These are phyloP conservation scores for Himalopsyche anomala DNA, from an alignment of 2,888 invertebrate species.

Conservation along the genomic window DNA sequence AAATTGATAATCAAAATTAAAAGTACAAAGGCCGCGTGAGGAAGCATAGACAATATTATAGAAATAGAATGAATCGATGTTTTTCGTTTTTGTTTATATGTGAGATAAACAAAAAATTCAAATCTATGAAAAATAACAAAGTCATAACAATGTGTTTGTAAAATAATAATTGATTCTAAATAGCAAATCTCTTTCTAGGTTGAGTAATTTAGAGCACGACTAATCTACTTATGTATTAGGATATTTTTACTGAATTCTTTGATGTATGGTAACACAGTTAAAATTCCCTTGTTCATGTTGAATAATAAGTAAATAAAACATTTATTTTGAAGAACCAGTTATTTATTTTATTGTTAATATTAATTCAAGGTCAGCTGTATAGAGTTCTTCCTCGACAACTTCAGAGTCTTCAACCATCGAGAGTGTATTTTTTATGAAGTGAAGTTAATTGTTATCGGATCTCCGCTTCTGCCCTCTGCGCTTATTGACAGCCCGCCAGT, in stretches of 20 bases:
- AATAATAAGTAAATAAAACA: conserved; percentile 34
- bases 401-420: conserved; percentile 43
- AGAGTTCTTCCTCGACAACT: conserved; percentile 38
- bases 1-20: too few relatives aligned
- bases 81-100: too few relatives aligned
- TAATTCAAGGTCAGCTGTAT: neutral
- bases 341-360: conserved; percentile 14
- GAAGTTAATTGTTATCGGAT: conserved; percentile 25
- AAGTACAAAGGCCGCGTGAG: too few relatives aligned
- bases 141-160: too few relatives aligned
- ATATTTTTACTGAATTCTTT: neutral
- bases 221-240: too few relatives aligned
- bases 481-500: conserved; percentile 6
- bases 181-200: too few relatives aligned
- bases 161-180: too few relatives aligned
- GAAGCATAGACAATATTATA: too few relatives aligned
- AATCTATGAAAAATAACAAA: too few relatives aligned
- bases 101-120: too few relatives aligned
- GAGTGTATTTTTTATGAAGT: neutral
- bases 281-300: neutral
- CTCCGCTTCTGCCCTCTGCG: neutral
- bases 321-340: conserved; percentile 34
- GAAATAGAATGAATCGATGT: too few relatives aligned
- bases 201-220: neutral
- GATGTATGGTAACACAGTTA: neutral